phyloP scores from a whole-genome alignment of 2,888 invertebrate species.

The Drosophila anomalata region DNA sequence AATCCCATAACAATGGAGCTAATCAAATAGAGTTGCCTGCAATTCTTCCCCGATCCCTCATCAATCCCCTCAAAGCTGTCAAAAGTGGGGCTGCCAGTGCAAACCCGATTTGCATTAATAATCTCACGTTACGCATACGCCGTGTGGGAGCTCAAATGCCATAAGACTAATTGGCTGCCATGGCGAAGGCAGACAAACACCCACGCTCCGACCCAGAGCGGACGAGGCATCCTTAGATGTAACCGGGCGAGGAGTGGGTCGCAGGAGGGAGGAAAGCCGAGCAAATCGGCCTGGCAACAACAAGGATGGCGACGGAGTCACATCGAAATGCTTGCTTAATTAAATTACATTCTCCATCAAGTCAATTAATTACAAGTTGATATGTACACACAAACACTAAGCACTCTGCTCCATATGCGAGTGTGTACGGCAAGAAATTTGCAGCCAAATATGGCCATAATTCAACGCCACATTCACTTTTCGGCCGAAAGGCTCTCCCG shows the following conservation, averaged over 20 bases:
- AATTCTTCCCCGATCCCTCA: neutral
- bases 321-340: slow-evolving; percentile 76
- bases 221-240: neutral
- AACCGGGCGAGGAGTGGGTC: neutral
- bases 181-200: slow-evolving; percentile 19
- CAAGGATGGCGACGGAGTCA: slow-evolving; percentile 35
- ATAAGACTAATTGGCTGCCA: slow-evolving; percentile 68
- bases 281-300: slow-evolving; percentile 53
- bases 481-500: too few relatives aligned
- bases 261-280: slow-evolving; percentile 16
- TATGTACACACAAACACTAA: slow-evolving; percentile 52
- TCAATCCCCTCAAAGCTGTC: slow-evolving; percentile 36
- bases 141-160: slow-evolving; percentile 53
- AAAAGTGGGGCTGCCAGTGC: slow-evolving; percentile 43
- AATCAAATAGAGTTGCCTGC: slow-evolving; percentile 5
- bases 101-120: slow-evolving; percentile 66
- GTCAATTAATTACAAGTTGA: slow-evolving; percentile 78
- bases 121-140: slow-evolving; percentile 63
- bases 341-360: slow-evolving; percentile 81
- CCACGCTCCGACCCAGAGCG: neutral
- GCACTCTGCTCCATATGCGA: slow-evolving; percentile 37
- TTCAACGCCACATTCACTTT: too few relatives aligned
- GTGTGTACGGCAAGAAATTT: neutral
- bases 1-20: neutral
- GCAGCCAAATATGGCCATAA: too few relatives aligned